Evolutionary conservation across 2,888 invertebrate species (phyloP).

Genomic region (Sphaerophoria rueppellii): DNA sequence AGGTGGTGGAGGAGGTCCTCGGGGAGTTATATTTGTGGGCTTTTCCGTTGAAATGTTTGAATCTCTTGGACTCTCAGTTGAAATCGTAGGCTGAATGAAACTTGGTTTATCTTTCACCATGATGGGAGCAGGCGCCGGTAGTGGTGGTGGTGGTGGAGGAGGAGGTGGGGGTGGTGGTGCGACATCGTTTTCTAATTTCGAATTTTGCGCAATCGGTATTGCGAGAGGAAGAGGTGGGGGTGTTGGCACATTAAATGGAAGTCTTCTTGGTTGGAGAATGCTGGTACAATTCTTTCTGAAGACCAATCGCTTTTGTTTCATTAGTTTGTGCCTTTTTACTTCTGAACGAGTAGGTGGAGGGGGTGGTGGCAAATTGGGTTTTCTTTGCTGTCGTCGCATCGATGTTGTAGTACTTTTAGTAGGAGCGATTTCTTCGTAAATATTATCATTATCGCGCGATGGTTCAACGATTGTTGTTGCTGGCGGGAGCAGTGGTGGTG

Average conservation of each 20-base stretch:
- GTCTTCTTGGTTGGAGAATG: slow-evolving; percentile 1
- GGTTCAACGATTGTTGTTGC: too few relatives aligned
- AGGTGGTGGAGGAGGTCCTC: slow-evolving; percentile 36
- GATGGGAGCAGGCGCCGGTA: slow-evolving; percentile 38
- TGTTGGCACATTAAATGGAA: slow-evolving; percentile 26
- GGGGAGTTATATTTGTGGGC: not conserved
- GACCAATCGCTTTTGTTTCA: slow-evolving; percentile 1
- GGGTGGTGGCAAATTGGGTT: slow-evolving; percentile 26
- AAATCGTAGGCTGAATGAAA: not conserved
- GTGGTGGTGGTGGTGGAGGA: slow-evolving; percentile 4
- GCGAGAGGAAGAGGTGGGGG: slow-evolving; percentile 58
- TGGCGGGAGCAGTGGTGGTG: slow-evolving; percentile 34
- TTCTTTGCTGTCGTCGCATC: slow-evolving; percentile 13
- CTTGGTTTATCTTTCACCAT: slow-evolving; percentile 65
- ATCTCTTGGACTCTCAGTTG: too few relatives aligned
- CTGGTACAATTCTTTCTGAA: not conserved
- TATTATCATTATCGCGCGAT: slow-evolving; percentile 14
- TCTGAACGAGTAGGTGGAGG: slow-evolving; percentile 17
- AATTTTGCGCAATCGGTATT: not conserved
- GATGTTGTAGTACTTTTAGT: not conserved
- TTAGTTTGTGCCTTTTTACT: not conserved
- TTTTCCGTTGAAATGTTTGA: not conserved
- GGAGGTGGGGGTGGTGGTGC: slow-evolving; percentile 67
- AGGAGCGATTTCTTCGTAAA: slow-evolving; percentile 50
- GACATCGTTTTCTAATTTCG: not conserved